Conservation (phyloP, 2,888 invertebrate species). For the Busseola fusca region DNA sequence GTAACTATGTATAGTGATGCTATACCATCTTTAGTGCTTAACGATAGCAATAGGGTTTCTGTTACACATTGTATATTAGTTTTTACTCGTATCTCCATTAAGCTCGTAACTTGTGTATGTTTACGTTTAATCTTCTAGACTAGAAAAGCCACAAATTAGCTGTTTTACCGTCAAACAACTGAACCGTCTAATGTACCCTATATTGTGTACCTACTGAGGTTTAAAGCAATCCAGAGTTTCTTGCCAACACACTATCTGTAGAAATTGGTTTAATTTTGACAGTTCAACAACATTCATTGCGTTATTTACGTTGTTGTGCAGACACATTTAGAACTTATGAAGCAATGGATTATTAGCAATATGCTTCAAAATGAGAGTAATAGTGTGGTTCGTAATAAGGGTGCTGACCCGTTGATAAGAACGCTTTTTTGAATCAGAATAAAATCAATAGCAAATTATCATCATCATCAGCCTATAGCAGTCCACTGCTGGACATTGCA, state of each 20-base stretch:
- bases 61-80: constrained; percentile 13
- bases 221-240: constrained; percentile 9
- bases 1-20: too few relatives aligned
- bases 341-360: too few relatives aligned
- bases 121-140: constrained; percentile 29
- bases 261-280: too few relatives aligned
- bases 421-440: not conserved
- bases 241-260: not conserved
- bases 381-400: too few relatives aligned
- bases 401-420: not conserved
- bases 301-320: too few relatives aligned
- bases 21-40: too few relatives aligned
- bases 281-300: too few relatives aligned
- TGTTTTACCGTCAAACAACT: constrained; percentile 28
- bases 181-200: constrained; percentile 4
- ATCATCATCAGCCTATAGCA: too few relatives aligned
- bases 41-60: too few relatives aligned
- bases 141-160: constrained; percentile 30
- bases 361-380: too few relatives aligned
- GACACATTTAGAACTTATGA: too few relatives aligned
- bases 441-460: not conserved
- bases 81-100: constrained; percentile 36
- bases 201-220: constrained; percentile 1
- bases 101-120: constrained; percentile 22
- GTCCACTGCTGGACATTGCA: too few relatives aligned